Conservation (phyloP, 2,888 invertebrate genomes). For the Mechanitis mazaeus region DNA sequence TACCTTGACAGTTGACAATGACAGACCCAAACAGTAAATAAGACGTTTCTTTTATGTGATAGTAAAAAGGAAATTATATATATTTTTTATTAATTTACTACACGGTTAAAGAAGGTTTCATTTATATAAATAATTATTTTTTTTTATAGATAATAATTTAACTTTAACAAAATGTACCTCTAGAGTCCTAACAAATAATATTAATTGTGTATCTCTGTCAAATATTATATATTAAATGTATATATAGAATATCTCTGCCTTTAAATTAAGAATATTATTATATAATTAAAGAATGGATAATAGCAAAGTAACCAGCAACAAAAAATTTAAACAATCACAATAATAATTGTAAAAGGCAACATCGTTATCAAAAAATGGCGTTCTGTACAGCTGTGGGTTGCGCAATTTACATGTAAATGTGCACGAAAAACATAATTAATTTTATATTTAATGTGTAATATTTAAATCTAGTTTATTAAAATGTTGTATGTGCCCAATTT, state of each 20-base stretch:
- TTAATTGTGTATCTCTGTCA: too few species aligned
- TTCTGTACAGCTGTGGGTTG: slow-evolving; percentile 74
- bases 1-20: slow-evolving; percentile 23
- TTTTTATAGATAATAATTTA: too few species aligned
- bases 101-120: too few species aligned
- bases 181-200: too few species aligned
- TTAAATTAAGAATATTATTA: not conserved
- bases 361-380: slow-evolving; percentile 66
- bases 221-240: too few species aligned
- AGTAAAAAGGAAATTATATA: not conserved
- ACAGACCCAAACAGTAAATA: not conserved
- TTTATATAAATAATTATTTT: not conserved
- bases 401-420: slow-evolving; percentile 75
- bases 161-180: too few species aligned
- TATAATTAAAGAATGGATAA: not conserved
- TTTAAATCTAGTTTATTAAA: slow-evolving; percentile 43
- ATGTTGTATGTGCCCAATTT: slow-evolving; percentile 50
- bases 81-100: too few species aligned
- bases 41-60: not conserved
- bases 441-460: slow-evolving; percentile 50
- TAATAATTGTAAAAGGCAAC: slow-evolving; percentile 39
- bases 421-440: slow-evolving; percentile 56
- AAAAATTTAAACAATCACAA: slow-evolving; percentile 10
- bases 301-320: slow-evolving; percentile 8
- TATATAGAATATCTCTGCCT: not conserved